Evolutionary conservation across 1,140 invertebrate species (phyloP), one percentile per base, ranked within the genome.

Genomic region (Procambarus virginalis): DNA sequence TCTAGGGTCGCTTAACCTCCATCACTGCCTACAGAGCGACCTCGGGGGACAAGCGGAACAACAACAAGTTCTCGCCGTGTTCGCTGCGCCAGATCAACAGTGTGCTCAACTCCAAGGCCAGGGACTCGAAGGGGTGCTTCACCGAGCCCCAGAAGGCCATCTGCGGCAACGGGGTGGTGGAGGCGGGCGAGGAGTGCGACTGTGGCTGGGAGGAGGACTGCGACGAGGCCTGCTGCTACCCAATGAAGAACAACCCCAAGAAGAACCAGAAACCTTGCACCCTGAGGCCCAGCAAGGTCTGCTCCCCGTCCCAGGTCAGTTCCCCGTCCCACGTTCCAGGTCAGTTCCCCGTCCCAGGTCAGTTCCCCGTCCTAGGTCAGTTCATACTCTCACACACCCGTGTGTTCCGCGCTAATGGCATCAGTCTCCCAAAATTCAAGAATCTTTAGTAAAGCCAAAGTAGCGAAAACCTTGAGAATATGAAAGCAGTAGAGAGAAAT

Each of bases 121-220:
- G 97, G 68, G 97, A 97, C 77, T 94, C 96, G 77, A 97, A 98
- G 94, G 98, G 98, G 76, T 99, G 98, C 94, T 99, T 99, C 93
- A 98, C 97, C 90, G 96, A 89, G 77, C 92, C 92, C 4, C 92
- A 92, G 81, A 84, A 83, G 64, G 97, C 97, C 3, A 96, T 98
- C 93, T 99, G 99, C 95, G 99, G 99, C 12, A 99, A 99, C 94
- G 97, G 98, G 45, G 98, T 99, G 4, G 97, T 98, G 5, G 99
- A 99, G 94, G 96, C 96, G 34, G 98, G 97, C 5, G 99, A 99
- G 94, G 96, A 99, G 93, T 99, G 99, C 94, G 99, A 99, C 94
- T 99, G 99, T 94, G 99, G 99, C 48, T 99, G 98, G 97, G 97
- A 98, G 93, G 97, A 98, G 93, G 97, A 98, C 93, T 99, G 98